Conservation (phyloP, 2,797 vertebrate genomes). For the Scolopax bukidnonensis region DNA sequence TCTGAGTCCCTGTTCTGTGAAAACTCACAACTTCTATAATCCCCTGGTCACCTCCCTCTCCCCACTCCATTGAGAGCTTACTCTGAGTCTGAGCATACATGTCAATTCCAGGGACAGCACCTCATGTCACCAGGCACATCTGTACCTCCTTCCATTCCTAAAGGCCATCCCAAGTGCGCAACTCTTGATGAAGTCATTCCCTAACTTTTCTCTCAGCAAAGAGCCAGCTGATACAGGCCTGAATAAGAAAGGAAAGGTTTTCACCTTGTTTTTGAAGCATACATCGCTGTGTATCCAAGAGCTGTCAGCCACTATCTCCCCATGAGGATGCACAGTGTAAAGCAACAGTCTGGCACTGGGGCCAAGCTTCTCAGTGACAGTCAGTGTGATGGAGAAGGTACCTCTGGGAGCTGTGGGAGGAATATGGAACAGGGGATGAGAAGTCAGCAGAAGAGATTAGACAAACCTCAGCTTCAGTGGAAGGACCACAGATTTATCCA, state of each 20-base stretch:
- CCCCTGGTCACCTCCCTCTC: not conserved
- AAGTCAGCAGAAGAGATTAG: not conserved
- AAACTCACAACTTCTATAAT: fast-evolving
- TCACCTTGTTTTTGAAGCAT: constrained; percentile 88
- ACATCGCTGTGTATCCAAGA: constrained; percentile 72
- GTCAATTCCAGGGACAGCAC: not conserved
- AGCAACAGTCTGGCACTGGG: constrained; percentile 78
- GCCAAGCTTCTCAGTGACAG: constrained; percentile 52
- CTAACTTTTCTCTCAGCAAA: not conserved
- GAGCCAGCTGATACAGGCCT: not conserved
- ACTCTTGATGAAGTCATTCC: not conserved
- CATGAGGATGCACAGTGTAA: constrained; percentile 80
- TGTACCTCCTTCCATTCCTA: not conserved
- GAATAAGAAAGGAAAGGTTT: not conserved
- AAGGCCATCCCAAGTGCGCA: not conserved
- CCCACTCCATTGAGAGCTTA: not conserved
- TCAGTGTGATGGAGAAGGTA: constrained; percentile 67
- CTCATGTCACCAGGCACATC: not conserved
- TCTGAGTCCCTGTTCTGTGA: not conserved
- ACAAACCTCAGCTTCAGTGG: not conserved
- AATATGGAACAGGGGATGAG: not conserved
- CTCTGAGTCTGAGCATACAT: fast-evolving
- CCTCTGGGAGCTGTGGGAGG: constrained; percentile 74
- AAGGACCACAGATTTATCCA: not conserved
- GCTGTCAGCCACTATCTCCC: constrained; percentile 85